Conservation (phyloP, 1,140 invertebrate species). For the Rhopalosiphum maidis region DNA sequence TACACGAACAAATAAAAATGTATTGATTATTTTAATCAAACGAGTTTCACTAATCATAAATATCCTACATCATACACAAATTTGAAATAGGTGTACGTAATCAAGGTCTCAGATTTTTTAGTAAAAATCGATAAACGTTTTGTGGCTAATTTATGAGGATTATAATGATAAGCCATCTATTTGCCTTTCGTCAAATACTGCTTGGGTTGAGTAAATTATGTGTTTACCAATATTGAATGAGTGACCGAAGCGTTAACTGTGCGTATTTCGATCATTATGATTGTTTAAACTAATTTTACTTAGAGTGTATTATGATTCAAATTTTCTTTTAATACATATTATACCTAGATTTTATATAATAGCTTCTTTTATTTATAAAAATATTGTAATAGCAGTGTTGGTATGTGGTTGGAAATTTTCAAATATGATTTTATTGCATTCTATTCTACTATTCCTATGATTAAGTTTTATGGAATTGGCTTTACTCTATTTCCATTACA, state of each 20-base stretch:
- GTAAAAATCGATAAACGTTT: neutral
- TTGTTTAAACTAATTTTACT: no score
- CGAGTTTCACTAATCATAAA: neutral
- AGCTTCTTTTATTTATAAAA: neutral
- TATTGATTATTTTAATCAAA: neutral
- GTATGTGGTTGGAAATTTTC: no score
- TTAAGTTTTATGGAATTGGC: no score
- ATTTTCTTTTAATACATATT: neutral
- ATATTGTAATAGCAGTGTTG: neutral
- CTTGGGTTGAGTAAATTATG: neutral
- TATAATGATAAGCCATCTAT: neutral
- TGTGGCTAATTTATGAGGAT: neutral
- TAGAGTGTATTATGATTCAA: neutral
- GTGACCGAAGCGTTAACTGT: neutral
- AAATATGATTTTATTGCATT: no score
- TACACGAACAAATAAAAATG: neutral
- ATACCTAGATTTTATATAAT: neutral
- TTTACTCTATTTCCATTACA: no score
- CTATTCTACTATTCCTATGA: no score
- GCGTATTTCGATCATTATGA: neutral
- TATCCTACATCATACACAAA: neutral
- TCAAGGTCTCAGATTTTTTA: neutral
- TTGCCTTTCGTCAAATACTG: neutral
- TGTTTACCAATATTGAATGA: neutral
- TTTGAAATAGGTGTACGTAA: neutral